Percentiles rank a stretch among this genome's conserved stretches.
phyloP scores from a whole-genome alignment of 64 coral and sea anemone species.

The Pocillopora damicornis region DNA sequence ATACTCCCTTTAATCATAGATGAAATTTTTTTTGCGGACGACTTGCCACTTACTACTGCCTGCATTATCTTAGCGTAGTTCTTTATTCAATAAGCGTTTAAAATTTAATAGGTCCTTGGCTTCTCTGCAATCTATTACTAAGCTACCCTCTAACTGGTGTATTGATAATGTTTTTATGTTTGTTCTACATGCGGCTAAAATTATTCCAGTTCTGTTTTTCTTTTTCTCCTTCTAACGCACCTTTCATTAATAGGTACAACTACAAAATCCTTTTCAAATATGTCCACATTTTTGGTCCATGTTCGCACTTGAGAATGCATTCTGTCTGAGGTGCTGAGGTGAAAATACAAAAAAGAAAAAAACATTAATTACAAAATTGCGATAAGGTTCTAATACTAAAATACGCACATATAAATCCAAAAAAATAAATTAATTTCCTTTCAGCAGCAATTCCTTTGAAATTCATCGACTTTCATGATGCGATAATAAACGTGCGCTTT shows the following conservation, averaged over 20 bases:
- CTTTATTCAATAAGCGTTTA: no score
- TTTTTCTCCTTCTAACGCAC: conserved; percentile 11
- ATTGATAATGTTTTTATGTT: neutral
- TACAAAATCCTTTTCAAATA: conserved; percentile 93
- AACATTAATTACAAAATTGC: neutral
- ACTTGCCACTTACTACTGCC: no score
- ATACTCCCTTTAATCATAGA: no score
- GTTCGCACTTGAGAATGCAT: conserved; percentile 79
- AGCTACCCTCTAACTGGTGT: no score
- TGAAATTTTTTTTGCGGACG: no score
- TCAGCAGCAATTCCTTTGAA: no score
- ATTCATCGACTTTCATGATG: no score
- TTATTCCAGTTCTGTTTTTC: neutral
- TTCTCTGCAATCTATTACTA: no score
- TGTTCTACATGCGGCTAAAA: neutral
- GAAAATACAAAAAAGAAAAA: neutral
- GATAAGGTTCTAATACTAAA: neutral
- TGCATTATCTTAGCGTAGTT: no score
- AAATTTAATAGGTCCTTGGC: no score
- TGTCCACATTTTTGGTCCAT: conserved; percentile 95
- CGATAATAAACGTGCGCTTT: no score
- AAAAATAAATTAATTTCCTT: no score
- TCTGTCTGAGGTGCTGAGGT: conserved; percentile 45
- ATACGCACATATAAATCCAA: neutral
- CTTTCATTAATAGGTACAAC: conserved; percentile 93